These are phyloP conservation scores for Drosophila bifasciata DNA, from an alignment of 1,140 invertebrate species.

Conservation along the genomic window DNA sequence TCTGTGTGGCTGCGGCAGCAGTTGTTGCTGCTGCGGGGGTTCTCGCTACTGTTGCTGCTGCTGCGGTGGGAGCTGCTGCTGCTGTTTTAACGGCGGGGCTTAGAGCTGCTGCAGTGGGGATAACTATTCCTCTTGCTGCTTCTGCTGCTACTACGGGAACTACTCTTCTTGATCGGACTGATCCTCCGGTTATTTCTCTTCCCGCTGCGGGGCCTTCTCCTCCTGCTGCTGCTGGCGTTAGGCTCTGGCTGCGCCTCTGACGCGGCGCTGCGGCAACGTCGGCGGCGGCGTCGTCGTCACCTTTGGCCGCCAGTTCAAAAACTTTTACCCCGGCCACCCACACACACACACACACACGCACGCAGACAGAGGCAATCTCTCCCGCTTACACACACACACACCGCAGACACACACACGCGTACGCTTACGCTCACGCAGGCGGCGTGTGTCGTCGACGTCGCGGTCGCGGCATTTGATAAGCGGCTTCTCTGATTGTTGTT, in stretches of 20 bases:
- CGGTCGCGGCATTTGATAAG: slow-evolving; percentile 66
- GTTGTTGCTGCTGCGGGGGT: slow-evolving; percentile 28
- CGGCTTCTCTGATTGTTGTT: slow-evolving; percentile 20
- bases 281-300: slow-evolving; percentile 66
- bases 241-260: slow-evolving; percentile 24
- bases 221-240: slow-evolving; percentile 41
- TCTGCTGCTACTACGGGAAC: slow-evolving; percentile 5
- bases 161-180: too few relatives aligned
- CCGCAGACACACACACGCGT: slow-evolving; percentile 23
- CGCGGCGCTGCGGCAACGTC: slow-evolving; percentile 51
- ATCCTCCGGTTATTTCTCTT: too few relatives aligned
- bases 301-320: slow-evolving; percentile 79
- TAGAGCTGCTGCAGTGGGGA: slow-evolving; percentile 23
- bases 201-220: too few relatives aligned
- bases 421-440: slow-evolving; percentile 61
- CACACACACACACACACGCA: slow-evolving; percentile 49
- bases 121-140: too few relatives aligned
- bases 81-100: slow-evolving; percentile 7
- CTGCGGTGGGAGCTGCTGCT: slow-evolving; percentile 13
- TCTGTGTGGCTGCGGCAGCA: slow-evolving; percentile 17
- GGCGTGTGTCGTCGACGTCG: slow-evolving; percentile 66
- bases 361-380: slow-evolving; percentile 4
- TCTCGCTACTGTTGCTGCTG: slow-evolving; percentile 33
- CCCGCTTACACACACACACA: slow-evolving; percentile 9
- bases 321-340: slow-evolving; percentile 42